Evolutionary conservation across 2,888 invertebrate species (phyloP), one percentile per base, ranked within the genome.

Genomic region (Dryadula phaetusa): DNA sequence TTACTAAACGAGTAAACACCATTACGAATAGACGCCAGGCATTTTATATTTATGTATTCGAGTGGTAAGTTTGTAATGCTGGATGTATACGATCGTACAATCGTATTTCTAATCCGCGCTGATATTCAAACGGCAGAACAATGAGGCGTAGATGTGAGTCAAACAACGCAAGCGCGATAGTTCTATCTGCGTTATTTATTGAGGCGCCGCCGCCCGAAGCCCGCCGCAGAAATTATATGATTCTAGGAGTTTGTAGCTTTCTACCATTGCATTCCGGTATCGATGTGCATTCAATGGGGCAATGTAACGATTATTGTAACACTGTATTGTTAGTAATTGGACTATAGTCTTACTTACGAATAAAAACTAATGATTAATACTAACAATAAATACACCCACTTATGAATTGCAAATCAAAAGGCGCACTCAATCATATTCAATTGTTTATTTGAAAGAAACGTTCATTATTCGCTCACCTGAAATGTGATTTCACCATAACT

Each of bases 151-250:
- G 75, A 79, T 76, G 77, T 74, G 74, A 72, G 67, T 72, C 69
- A 67, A 74, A 77, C 72, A 70, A 74, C 75, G 74, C 75, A 61
- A 75, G 72, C 69, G 74, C 72, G 77, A 74, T 74, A 69, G 76
- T 76, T 78, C 80, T 82, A 83, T 84, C 81, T 75, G 72, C 70
- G 79, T 82, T 80, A 83, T 86, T 85, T 86, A 85, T 84, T 81
- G 80, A 70, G 72, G 72, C 74, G 72, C 72, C 71, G 64, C 56
- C 53, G 66, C 49, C 44, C 67, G 56, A 44, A 63, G 62, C 49
- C 64, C 62, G 67, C 60, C 64, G 70, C 66, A 60, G 64, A 56
- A 70, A 64, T 70, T 67, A 44, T 70, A 70, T 70, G 70, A 70
- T 70, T 63, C 68, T 47, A 46, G 66, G 37, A 61, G 62, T 66